Conservation (phyloP, 2,113 vertebrate genomes). For the Elephas maximus region DNA sequence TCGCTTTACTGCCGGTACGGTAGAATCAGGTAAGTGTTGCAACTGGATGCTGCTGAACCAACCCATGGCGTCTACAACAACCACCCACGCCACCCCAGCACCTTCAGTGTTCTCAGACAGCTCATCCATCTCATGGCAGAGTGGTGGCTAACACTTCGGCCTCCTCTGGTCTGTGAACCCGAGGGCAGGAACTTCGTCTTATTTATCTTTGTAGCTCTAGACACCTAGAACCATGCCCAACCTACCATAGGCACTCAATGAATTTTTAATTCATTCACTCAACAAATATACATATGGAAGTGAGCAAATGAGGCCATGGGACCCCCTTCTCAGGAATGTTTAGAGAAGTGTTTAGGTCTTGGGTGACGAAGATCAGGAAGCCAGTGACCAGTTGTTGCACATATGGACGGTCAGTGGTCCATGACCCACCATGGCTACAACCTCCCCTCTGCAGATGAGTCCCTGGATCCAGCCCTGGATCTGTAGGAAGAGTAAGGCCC, state of each 20-base stretch:
- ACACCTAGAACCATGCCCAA: not conserved
- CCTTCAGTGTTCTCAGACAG: not conserved
- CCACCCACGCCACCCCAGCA: not conserved
- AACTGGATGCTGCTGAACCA: not conserved
- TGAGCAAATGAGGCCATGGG: not conserved
- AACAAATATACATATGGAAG: not conserved
- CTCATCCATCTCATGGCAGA: not conserved
- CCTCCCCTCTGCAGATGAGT: not conserved
- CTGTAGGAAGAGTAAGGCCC: not conserved
- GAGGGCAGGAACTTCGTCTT: not conserved
- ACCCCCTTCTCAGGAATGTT: not conserved
- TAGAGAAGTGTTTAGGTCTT: not conserved
- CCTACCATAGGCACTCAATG: not conserved
- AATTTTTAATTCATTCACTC: not conserved
- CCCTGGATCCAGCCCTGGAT: not conserved
- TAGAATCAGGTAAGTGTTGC: not conserved
- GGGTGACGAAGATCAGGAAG: not conserved
- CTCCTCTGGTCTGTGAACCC: not conserved
- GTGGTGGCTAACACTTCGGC: not conserved
- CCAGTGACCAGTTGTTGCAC: not conserved
- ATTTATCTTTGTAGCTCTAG: not conserved
- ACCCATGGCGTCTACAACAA: not conserved
- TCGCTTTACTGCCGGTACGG: not conserved
- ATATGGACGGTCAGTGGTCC: not conserved
- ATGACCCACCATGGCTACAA: not conserved